Evolutionary conservation across 1,140 invertebrate species (phyloP), one percentile per base, ranked within the genome.

Genomic region (Zelostemma sp.): DNA sequence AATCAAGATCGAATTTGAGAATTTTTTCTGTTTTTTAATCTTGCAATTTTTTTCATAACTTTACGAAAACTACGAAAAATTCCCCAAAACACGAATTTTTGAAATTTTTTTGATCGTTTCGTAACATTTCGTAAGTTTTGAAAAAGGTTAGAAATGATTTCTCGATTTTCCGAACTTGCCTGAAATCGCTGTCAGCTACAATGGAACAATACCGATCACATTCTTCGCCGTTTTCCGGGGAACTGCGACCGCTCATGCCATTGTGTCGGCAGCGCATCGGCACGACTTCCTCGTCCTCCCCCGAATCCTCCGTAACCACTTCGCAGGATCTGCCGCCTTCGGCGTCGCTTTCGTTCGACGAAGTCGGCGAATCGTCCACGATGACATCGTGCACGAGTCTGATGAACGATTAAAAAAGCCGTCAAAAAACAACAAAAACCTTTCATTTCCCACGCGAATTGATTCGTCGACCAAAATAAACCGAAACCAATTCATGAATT

Each of bases 381-480:
- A 89, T 87, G 55, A 93, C 90, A 89, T 92, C 91, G 85, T 92
- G 92, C 76, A 93, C 91, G 76, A 93, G 86, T 66, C 92, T 93
- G n/a, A n/a, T n/a, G n/a, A n/a, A n/a, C n/a, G n/a, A n/a, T n/a
- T n/a, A n/a, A n/a, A n/a, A n/a, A n/a, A n/a, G n/a, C n/a, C n/a
- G n/a, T n/a, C n/a, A n/a, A n/a, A n/a, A n/a, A n/a, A n/a, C n/a
- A n/a, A n/a, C n/a, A n/a, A n/a, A n/a, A n/a, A n/a, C n/a, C n/a
- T n/a, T n/a, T n/a, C n/a, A n/a, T n/a, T n/a, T n/a, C n/a, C n/a
- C n/a, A n/a, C n/a, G n/a, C n/a, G n/a, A n/a, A n/a, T n/a, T n/a
- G n/a, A n/a, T n/a, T n/a, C n/a, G n/a, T n/a, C n/a, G n/a, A n/a
- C n/a, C n/a, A n/a, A n/a, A n/a, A n/a, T n/a, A n/a, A n/a, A n/a